Conservation (phyloP, 1,140 invertebrate genomes). For the Psix sp. region DNA sequence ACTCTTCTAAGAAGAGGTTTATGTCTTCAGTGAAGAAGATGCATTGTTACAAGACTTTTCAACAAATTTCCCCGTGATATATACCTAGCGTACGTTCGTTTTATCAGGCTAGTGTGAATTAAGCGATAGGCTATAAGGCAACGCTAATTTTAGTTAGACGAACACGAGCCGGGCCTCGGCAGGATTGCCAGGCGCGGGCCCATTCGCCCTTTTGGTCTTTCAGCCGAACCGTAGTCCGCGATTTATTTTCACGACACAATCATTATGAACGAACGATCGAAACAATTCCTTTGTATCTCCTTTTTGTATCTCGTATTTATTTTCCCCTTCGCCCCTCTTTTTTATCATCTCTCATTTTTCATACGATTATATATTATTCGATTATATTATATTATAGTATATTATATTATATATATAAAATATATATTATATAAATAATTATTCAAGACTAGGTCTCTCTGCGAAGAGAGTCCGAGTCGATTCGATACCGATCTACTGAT, state of each 20-base stretch:
- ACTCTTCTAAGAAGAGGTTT: constrained; percentile 67
- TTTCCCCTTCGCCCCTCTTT: constrained; percentile 22
- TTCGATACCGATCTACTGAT: constrained; percentile 61
- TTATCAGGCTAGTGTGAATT: constrained; percentile 62
- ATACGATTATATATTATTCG: constrained; percentile 12
- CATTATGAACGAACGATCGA: constrained; percentile 61
- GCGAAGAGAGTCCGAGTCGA: background rate
- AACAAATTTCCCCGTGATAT: constrained; percentile 71
- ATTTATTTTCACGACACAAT: constrained; percentile 30
- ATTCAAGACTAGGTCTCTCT: constrained; percentile 1
- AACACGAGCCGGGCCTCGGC: constrained; percentile 28
- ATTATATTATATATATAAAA: constrained; percentile 29
- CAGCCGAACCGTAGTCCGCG: constrained; percentile 37
- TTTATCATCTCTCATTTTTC: constrained; percentile 7
- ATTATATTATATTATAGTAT: too few relatives aligned
- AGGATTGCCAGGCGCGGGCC: constrained; percentile 4
- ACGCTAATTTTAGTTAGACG: constrained; percentile 57
- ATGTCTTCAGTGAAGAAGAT: constrained; percentile 68
- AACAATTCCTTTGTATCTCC: constrained; percentile 34
- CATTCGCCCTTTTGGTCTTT: constrained; percentile 36
- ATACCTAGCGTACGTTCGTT: constrained; percentile 63
- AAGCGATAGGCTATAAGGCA: constrained; percentile 53
- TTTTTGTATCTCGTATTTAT: constrained; percentile 38
- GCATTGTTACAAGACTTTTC: constrained; percentile 69
- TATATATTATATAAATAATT: constrained; percentile 28